Percentiles rank a stretch among this genome's conserved stretches.
Conservation (phyloP, 2,113 vertebrate species). For the Rhegmatorhina hoffmannsi region DNA sequence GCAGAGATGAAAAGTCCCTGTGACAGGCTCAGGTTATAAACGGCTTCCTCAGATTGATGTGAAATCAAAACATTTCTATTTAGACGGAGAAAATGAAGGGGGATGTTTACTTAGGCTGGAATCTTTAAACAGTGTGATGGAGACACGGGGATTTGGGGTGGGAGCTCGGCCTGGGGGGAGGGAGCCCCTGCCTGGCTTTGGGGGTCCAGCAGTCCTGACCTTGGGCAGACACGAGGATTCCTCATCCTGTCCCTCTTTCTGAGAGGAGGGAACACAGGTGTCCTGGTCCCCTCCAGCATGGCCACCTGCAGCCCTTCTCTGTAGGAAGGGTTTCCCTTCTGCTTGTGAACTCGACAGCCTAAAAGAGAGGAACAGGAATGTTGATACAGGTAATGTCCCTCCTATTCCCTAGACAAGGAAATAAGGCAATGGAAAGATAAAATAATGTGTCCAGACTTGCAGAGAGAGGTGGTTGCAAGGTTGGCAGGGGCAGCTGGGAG, state of each 20-base stretch:
- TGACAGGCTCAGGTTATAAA: conserved; percentile 83
- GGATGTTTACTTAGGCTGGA: conserved; percentile 81
- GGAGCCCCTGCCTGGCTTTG: neutral
- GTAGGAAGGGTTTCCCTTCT: neutral
- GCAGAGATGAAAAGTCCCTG: conserved; percentile 79
- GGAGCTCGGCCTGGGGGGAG: neutral
- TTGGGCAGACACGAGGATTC: neutral
- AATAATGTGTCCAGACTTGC: neutral
- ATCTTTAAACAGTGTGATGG: conserved; percentile 62
- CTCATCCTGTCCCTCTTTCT: neutral
- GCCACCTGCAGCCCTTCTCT: neutral
- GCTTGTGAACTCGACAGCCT: neutral
- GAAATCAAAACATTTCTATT: conserved; percentile 80
- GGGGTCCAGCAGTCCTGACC: neutral
- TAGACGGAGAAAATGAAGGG: conserved; percentile 74
- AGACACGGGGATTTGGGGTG: conserved; percentile 10
- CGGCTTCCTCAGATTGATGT: conserved; percentile 85
- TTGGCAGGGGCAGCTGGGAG: neutral
- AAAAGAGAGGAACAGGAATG: neutral
- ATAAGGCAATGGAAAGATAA: neutral
- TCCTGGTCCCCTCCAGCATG: neutral
- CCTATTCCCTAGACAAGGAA: neutral
- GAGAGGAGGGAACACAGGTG: neutral
- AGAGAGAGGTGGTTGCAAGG: neutral
- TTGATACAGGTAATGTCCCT: neutral